These are phyloP conservation scores for Pogonocichla stellata DNA, from an alignment of 2,113 vertebrate species.

Conservation along the genomic window DNA sequence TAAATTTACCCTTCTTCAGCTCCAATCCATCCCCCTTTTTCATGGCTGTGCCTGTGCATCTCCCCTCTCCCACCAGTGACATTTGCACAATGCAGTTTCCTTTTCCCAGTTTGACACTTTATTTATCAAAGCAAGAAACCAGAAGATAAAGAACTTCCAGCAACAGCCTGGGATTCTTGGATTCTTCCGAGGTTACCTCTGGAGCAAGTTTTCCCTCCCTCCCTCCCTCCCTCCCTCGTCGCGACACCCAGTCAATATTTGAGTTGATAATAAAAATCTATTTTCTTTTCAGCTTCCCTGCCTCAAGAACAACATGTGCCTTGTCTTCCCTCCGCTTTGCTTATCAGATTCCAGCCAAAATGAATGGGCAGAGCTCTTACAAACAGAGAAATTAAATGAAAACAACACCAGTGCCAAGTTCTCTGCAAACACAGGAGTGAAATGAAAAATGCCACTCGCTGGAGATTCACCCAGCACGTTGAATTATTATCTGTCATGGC, in stretches of 20 bases:
- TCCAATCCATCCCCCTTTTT: too few relatives aligned
- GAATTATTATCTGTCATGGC: constrained; percentile 63
- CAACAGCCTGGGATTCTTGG: background rate
- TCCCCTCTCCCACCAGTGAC: background rate
- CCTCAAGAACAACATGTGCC: constrained; percentile 45
- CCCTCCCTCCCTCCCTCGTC: background rate
- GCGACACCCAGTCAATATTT: constrained; percentile 53
- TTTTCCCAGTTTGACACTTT: background rate
- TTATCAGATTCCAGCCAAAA: constrained; percentile 66
- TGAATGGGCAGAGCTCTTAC: constrained; percentile 58
- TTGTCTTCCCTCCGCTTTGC: constrained; percentile 1
- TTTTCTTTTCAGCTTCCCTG: constrained; percentile 30
- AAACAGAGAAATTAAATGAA: constrained; percentile 71
- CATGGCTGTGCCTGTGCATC: too few relatives aligned
- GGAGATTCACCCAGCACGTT: constrained; percentile 27
- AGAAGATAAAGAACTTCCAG: background rate
- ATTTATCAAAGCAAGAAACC: background rate
- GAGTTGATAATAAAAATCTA: constrained; percentile 50
- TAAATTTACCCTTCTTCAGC: background rate
- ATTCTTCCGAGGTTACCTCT: background rate
- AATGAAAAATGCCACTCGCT: constrained; percentile 61
- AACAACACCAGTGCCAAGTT: constrained; percentile 57
- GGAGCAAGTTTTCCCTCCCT: background rate
- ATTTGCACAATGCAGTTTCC: background rate
- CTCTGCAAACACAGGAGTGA: constrained; percentile 62